Percentiles rank a stretch among this genome's conserved stretches.
Evolutionary conservation across 2,888 invertebrate genomes (phyloP).

Genomic region (Metopia argyrocephala): DNA sequence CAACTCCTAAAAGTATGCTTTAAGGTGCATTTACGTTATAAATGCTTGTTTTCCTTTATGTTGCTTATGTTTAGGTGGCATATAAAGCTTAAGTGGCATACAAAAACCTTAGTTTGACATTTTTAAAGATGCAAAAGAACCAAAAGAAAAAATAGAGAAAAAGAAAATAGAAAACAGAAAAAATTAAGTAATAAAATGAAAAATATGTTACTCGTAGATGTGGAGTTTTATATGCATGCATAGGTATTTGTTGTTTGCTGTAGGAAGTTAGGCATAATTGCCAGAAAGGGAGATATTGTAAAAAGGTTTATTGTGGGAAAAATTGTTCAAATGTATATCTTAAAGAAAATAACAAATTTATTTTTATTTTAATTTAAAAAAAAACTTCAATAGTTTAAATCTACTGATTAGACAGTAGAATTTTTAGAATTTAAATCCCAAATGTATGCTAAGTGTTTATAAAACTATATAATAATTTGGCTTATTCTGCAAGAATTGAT

Average conservation of each 20-base stretch:
- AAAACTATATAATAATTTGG: no score
- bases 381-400: background rate
- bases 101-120: slow-evolving; percentile 41
- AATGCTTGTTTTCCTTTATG: slow-evolving; percentile 27
- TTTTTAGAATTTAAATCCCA: no score
- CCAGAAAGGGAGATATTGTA: background rate
- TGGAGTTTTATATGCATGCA: background rate
- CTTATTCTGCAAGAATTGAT: no score
- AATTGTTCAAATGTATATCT: background rate
- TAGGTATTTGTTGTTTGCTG: slow-evolving; percentile 16
- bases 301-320: slow-evolving; percentile 1
- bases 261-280: background rate
- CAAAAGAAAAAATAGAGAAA: background rate
- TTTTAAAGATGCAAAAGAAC: background rate
- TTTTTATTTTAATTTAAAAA: no score
- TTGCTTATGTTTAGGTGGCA: slow-evolving; percentile 29
- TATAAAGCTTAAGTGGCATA: slow-evolving; percentile 46
- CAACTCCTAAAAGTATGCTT: slow-evolving; percentile 43
- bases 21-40: slow-evolving; percentile 51
- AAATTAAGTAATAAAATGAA: background rate
- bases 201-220: background rate
- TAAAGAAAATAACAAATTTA: background rate
- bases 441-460: no score
- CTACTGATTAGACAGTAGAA: no score
- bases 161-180: background rate